Base-by-base conservation (phyloP, 1,140 invertebrate species). In the Diprion similis region DNA sequence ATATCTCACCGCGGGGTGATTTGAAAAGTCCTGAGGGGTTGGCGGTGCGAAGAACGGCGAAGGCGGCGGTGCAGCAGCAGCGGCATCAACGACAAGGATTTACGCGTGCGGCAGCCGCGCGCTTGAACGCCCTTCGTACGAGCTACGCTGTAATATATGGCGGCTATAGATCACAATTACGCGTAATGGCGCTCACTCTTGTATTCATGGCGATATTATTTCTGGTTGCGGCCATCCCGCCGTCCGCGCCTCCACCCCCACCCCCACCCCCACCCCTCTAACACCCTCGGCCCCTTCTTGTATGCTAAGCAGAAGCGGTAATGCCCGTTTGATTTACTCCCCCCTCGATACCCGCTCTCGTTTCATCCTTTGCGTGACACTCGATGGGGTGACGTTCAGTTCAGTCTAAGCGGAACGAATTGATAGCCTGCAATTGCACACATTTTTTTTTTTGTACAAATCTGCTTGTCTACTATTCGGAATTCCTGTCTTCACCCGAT, bases 131-230 rank as follows among this genome's bases (percentile, higher is more conserved):
- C 80, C 82, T 86, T 84, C 82, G 81, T 84, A 84, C 79, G 82
- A 83, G 24, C 84, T 80, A 80, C 78, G 75, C 73, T 75, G 78
- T 86, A 81, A 81, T 83, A 82, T 86, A 86, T 84, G 80, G 79
- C 80, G 76, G 82, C 83, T 81, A 85, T 86, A 85, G 85, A 86
- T 86, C 84, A 86, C 83, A 85, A 86, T 86, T 86, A 86, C 81
- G 81, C 78, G 82, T 86, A 85, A 86, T 85, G 80, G 81, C 81
- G 78, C 78, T 81, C 79, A 82, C 83, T 86, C 83, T 84, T 84
- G 82, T 85, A 83, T 84, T 83, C 82, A 83, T 78, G 79, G 80
- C 80, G 78, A 85, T 84, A 83, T 84, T 85, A 82, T 84, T 82
- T 85, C 81, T 81, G 82, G 82, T 82, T 78, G 80, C 78, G 78